Base-by-base conservation (phyloP, 2,797 vertebrate species). In the Chromobotia macracanthus region DNA sequence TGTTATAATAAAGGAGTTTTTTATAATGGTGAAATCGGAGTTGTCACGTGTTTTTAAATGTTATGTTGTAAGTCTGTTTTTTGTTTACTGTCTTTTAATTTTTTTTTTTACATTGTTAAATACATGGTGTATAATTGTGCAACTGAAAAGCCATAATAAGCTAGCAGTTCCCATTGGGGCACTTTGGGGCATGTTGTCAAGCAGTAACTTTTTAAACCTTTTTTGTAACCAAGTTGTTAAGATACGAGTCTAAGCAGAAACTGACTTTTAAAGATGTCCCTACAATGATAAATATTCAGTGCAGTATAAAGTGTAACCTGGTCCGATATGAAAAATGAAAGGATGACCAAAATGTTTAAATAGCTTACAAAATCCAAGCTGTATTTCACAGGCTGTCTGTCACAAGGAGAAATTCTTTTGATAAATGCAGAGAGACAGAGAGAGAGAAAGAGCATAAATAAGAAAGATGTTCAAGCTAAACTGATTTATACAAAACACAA, bases 401-500 rank as follows among this genome's bases (percentile, higher is more conserved):
- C 61, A 38, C 41, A n/a, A 28, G 15, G 38, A 3, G 6, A 16
- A 12, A 31, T 28, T 3, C 72, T 46, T 82, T 73, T 61, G 53
- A 67, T 60, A 82, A 61, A 70, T 38, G 21, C 48, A 50, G 48
- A 23, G 67, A 53, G 51, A 71, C 38, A 56, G 5, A 38, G 51
- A 60, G 50, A 56, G 8, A 38, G 51, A 60, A 41, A 61, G 51
- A 50, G 9, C 38, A 56, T 58, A 79, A 72, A 66, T 41, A 66
- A 67, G 60, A 77, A 75, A 81, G 73, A 79, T 83, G 82, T 67
- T 73, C 82, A 70, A 61, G 28, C 72, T 53, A 83, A 83, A 77
- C 41, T 41, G 65, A 61, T 85, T 82, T 75, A 75, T 77, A 75
- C 80, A 77, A 80, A 83, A 78, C 77, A 71, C 69, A 77, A 78